These are phyloP conservation scores for Calidris pugnax DNA, from an alignment of 2,113 vertebrate species.

Conservation along the genomic window DNA sequence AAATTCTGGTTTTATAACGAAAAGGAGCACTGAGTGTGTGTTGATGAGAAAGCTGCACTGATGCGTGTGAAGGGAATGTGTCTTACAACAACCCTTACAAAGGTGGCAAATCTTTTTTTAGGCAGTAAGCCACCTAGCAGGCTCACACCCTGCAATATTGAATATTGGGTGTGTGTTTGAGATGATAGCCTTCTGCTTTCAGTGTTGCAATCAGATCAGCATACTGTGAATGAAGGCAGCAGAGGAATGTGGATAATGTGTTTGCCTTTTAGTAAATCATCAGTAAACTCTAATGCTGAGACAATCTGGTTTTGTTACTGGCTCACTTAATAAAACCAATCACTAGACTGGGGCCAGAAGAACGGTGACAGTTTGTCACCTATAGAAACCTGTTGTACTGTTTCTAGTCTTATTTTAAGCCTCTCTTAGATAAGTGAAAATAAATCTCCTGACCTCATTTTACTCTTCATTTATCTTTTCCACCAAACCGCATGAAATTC, in stretches of 20 bases:
- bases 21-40: not conserved
- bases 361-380: not conserved
- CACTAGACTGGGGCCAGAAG: not conserved
- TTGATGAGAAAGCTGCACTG: not conserved
- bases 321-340: not conserved
- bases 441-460: not conserved
- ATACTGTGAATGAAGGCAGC: not conserved
- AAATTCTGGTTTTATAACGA: not conserved
- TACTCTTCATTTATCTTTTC: not conserved
- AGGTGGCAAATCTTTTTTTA: not conserved
- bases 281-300: not conserved
- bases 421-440: not conserved
- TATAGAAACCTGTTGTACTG: not conserved
- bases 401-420: not conserved
- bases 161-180: not conserved
- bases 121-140: not conserved
- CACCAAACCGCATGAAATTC: not conserved
- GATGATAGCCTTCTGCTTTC: not conserved
- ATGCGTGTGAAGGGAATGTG: not conserved
- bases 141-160: not conserved
- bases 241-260: constrained; percentile 13
- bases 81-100: not conserved
- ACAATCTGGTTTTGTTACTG: not conserved
- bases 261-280: constrained; percentile 44
- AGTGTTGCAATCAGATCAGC: not conserved